Base-by-base conservation (phyloP, 2,113 vertebrate species). In the Psittacula cyanocephala region DNA sequence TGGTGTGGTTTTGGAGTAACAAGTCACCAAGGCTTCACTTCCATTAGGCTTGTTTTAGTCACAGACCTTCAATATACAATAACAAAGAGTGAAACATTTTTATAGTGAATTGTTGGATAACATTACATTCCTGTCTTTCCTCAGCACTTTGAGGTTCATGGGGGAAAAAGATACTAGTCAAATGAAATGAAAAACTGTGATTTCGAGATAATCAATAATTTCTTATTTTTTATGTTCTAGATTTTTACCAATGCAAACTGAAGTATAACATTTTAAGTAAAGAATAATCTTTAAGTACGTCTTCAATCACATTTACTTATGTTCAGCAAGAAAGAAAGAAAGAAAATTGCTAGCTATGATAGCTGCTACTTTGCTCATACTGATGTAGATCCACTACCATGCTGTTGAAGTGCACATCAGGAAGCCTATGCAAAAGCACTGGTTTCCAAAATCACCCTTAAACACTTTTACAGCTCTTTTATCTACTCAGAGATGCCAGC, bases 371-470 rank as follows among this genome's bases (percentile, higher is more conserved):
- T 88, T 91, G 33, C n/a, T 88, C 75, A 31, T 25, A 64, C 39
- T 57, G 10, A 11, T 53, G n/a, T 59, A 76, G 29, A 80, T 44
- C 39, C 39, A 16, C 20, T 67, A 17, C 39, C 31, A 20, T 22
- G 13, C 8, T 83, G 41, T 16, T 57, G 50, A 86, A 69, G 68
- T 67, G 15, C 24, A 62, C 2, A 8, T 43, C 17, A 19, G n/a
- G 50, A 31, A 41, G 20, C 13, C 67, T 81, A 7, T 35, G 88
- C 39, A 60, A 85, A 89, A 64, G 7, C 86, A 91, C n/a, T 50
- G 55, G 46, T 92, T 91, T 94, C 64, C 62, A 83, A 94, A 88
- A 88, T 90, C 86, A 78, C 35, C 13, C 47, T 75, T 52, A 75
- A 80, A 88, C 29, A 46, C 29, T 18, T 68, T 74, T 59, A 68